Conservation (phyloP, 2,113 vertebrate species). For the Oreamnos americanus region DNA sequence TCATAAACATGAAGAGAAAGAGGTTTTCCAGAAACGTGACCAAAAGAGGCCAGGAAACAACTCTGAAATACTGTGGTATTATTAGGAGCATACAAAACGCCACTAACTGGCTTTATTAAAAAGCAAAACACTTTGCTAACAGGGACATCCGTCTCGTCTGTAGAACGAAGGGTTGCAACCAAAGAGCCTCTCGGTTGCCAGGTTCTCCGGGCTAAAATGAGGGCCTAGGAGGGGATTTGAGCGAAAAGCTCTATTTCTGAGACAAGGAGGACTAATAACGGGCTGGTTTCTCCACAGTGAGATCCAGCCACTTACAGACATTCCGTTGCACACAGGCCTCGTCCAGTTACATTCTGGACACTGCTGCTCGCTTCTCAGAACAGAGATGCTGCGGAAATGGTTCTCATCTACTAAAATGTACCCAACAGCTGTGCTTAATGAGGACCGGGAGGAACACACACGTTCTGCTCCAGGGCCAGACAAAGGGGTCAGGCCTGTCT, state of each 20-base stretch:
- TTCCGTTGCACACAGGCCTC: not conserved
- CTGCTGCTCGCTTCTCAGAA: not conserved
- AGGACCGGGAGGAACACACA: not conserved
- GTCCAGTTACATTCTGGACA: not conserved
- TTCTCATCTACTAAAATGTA: conserved; percentile 40
- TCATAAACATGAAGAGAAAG: conserved; percentile 33
- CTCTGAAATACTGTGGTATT: not conserved
- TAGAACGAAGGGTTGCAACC: not conserved
- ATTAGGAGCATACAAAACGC: not conserved
- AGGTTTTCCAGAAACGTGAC: not conserved
- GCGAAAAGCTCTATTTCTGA: not conserved
- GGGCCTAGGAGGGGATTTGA: not conserved
- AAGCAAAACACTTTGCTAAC: not conserved
- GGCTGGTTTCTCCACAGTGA: not conserved
- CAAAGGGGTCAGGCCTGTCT: conserved; percentile 55
- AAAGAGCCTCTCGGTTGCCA: not conserved
- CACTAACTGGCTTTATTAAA: not conserved
- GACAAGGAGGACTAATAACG: not conserved
- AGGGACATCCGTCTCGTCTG: not conserved
- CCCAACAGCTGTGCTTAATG: conserved; percentile 62
- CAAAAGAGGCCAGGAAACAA: not conserved
- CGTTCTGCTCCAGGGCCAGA: conserved; percentile 37
- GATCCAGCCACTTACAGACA: not conserved
- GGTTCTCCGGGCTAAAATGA: not conserved
- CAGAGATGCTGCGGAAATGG: not conserved